phyloP scores from a whole-genome alignment of 2,113 vertebrate species.

The rabbit (Oryctolagus cuniculus) region DNA sequence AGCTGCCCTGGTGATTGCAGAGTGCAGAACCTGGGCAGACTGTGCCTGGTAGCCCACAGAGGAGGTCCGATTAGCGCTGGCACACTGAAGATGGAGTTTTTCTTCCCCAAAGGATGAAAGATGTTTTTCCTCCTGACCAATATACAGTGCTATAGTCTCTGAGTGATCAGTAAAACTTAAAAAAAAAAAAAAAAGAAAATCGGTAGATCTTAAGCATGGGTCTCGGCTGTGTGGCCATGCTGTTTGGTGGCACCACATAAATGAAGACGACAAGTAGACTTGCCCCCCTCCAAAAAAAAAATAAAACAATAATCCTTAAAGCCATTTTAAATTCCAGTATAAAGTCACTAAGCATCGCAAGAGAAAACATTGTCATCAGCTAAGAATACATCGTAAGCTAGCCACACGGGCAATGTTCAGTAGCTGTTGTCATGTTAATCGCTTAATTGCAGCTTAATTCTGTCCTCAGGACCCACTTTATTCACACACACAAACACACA shows the following conservation, averaged over 20 bases:
- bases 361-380: slow-evolving; percentile 27
- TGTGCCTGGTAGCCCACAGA: background rate
- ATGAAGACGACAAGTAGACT: background rate
- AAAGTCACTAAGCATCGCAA: slow-evolving; percentile 53
- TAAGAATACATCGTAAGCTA: background rate
- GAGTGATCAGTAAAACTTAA: background rate
- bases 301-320: background rate
- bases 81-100: background rate
- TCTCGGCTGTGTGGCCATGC: background rate
- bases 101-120: background rate
- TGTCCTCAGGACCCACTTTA: slow-evolving; percentile 68
- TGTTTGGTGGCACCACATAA: background rate
- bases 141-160: background rate
- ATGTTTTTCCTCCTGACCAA: background rate
- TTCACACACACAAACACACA: slow-evolving; percentile 22
- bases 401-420: background rate
- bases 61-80: background rate
- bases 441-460: slow-evolving; percentile 63
- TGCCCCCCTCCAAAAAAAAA: background rate
- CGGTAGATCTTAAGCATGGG: background rate
- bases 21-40: accelerated
- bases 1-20: background rate
- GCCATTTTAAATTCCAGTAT: slow-evolving; percentile 37
- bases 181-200: background rate
- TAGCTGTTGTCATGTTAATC: slow-evolving; percentile 59